phyloP scores from a whole-genome alignment of 1,140 invertebrate genomes.

The Diorhabda carinulata region DNA sequence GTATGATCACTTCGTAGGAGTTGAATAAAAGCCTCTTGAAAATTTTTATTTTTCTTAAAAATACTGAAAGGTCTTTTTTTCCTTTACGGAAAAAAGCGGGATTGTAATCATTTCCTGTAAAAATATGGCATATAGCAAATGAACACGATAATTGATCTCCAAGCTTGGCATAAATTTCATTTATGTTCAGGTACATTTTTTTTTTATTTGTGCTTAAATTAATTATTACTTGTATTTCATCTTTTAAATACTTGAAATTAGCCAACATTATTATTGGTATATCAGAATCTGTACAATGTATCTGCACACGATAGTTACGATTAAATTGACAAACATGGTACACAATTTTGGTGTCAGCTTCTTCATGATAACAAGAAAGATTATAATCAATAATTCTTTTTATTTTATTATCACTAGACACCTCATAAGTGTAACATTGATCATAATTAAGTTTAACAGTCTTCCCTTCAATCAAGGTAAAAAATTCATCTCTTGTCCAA shows the following conservation, averaged over 20 bases:
- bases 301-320: conserved; percentile 24
- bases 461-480: conserved; percentile 20
- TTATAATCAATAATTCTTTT: conserved; percentile 52
- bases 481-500: conserved; percentile 21
- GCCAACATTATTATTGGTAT: conserved; percentile 31
- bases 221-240: conserved; percentile 22
- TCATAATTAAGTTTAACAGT: conserved; percentile 26
- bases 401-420: conserved; percentile 54
- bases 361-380: conserved; percentile 7
- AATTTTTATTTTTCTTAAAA: neutral
- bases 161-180: conserved; percentile 24
- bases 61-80: conserved; percentile 12
- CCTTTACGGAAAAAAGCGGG: conserved; percentile 13
- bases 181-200: conserved; percentile 22
- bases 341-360: conserved; percentile 41
- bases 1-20: neutral
- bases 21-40: neutral
- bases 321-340: conserved; percentile 24
- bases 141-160: conserved; percentile 23
- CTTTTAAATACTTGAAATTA: conserved; percentile 27
- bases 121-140: conserved; percentile 29
- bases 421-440: conserved; percentile 47
- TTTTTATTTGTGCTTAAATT: conserved; percentile 24
- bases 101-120: conserved; percentile 8
- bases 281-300: conserved; percentile 33